Evolutionary conservation across 2,888 invertebrate species (phyloP).

Genomic region (Brassicogethes aeneus): DNA sequence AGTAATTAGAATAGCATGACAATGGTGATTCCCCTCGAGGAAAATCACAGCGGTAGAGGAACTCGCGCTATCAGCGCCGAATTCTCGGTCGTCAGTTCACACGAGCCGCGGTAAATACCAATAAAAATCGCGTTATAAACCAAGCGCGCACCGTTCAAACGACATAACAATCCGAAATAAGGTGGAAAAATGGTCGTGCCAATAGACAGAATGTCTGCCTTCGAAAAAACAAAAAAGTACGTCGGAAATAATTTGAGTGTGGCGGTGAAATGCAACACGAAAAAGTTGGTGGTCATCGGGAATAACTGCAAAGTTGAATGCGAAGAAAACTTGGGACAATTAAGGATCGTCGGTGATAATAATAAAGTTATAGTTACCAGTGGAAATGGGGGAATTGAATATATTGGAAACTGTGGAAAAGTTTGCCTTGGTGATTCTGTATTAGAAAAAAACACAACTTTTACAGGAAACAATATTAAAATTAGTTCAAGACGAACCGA

Average conservation of each 20-base stretch:
- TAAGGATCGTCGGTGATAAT: slow-evolving; percentile 19
- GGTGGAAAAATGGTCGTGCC: slow-evolving; percentile 12
- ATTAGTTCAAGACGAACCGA: too few species aligned
- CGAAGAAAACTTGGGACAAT: slow-evolving; percentile 13
- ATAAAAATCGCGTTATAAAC: too few species aligned
- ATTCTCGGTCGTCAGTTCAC: too few species aligned
- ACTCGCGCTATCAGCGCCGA: too few species aligned
- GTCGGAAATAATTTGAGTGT: slow-evolving; percentile 18
- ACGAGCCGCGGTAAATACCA: too few species aligned
- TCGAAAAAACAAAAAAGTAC: slow-evolving; percentile 10
- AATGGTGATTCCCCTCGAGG: too few species aligned
- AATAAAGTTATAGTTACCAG: slow-evolving; percentile 14
- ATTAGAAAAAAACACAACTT: slow-evolving; percentile 13
- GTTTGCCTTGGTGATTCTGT: slow-evolving; percentile 13
- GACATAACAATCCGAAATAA: too few species aligned
- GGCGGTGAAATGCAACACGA: slow-evolving; percentile 12
- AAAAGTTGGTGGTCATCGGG: slow-evolving; percentile 13
- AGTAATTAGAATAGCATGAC: too few species aligned
- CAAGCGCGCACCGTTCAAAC: too few species aligned
- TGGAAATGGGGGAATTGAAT: slow-evolving; percentile 17
- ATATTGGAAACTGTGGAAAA: slow-evolving; percentile 19
- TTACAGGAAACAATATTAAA: slow-evolving; percentile 13
- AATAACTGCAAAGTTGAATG: slow-evolving; percentile 18
- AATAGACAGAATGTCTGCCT: not conserved
- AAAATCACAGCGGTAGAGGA: too few species aligned